These are phyloP conservation scores for Acridotheres tristis DNA, from an alignment of 2,797 vertebrate species.

Conservation along the genomic window DNA sequence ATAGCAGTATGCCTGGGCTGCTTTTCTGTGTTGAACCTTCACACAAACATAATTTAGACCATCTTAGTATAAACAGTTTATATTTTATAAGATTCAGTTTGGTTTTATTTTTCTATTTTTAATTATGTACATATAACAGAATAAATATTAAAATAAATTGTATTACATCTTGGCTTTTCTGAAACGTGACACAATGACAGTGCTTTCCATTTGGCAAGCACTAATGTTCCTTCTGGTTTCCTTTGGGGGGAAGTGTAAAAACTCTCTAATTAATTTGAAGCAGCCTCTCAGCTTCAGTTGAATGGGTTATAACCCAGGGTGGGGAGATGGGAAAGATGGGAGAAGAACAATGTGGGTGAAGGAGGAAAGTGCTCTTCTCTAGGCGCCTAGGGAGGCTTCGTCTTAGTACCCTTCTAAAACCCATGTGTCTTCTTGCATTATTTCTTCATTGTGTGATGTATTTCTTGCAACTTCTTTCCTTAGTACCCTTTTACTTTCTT, in stretches of 20 bases:
- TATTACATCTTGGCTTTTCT: slow-evolving; percentile 48
- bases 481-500: slow-evolving; percentile 72
- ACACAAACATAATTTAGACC: slow-evolving; percentile 53
- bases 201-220: neutral
- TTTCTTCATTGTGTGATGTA: slow-evolving; percentile 5
- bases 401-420: neutral
- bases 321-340: neutral
- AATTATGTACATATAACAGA: slow-evolving; percentile 75
- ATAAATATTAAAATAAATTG: slow-evolving; percentile 75
- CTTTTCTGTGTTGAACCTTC: slow-evolving; percentile 42
- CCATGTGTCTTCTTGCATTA: slow-evolving; percentile 33
- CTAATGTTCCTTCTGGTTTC: neutral
- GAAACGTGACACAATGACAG: neutral
- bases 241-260: neutral
- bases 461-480: slow-evolving; percentile 73
- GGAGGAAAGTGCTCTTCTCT: neutral
- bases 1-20: slow-evolving; percentile 44
- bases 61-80: slow-evolving; percentile 72
- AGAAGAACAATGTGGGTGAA: neutral
- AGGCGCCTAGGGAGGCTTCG: neutral
- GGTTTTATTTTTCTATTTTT: slow-evolving; percentile 83
- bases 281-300: neutral
- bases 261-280: neutral
- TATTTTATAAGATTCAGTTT: slow-evolving; percentile 80
- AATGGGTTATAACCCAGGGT: neutral